Evolutionary conservation across 2,888 invertebrate species (phyloP), one percentile per base, ranked within the genome.

Genomic region (Drosophila mimetica): DNA sequence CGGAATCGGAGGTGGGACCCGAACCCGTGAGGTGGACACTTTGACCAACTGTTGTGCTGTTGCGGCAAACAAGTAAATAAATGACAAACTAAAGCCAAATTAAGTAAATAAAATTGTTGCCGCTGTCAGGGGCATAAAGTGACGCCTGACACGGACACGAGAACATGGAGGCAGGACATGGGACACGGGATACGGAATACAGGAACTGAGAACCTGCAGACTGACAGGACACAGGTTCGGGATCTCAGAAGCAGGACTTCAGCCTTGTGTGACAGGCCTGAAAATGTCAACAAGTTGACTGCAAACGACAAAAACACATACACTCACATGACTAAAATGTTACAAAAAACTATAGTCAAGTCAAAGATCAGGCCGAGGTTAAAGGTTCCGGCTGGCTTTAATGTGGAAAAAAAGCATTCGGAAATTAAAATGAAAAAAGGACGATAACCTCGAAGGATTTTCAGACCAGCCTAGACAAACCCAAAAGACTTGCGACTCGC

Each of bases 21-120:
- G 34, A 55, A 44, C 37, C 18, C 32, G 54, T 16, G 59, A 48
- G 36, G 39, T 37, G 69, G 37, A 34, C 42, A 44, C 58, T 59
- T 51, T 25, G 54, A 47, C 58, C 58, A 58, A 58, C 53, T 53
- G 66, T 42, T 46, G 44, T 46, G 47, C 34, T 73, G 82, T 71
- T 75, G 78, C 61, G 73, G 76, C 75, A 72, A 80, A 76, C 75
- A 85, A 86, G 85, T 85, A 80, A 86, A 84, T 86, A 85, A 85
- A 82, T 85, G 83, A 85, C 87, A 85, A 85, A 87, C 86, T 83
- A 87, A 85, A 87, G 83, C 82, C 86, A 85, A 85, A 85, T 85
- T 87, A 87, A 86, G 87, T 87, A 85, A 83, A 86, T 87, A 87
- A 87, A 87, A 85, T 85, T 85, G 81, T 86, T 85, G 80, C 71